Percentiles rank a stretch among this genome's conserved stretches.
These are phyloP conservation scores for Leptoclinus maculatus DNA, from an alignment of 2,797 vertebrate genomes.

Conservation along the genomic window DNA sequence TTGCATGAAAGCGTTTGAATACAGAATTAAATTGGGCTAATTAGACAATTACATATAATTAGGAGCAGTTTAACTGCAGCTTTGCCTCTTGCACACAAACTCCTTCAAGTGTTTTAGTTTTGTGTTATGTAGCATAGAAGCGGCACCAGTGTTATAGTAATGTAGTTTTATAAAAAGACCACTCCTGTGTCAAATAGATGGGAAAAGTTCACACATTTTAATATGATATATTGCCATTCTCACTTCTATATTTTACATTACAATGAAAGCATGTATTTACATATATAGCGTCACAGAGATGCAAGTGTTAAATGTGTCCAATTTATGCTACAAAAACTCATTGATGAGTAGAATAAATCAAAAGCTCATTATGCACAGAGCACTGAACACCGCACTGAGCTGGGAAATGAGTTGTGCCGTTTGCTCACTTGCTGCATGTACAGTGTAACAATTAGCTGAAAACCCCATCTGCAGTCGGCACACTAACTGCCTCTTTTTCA, in stretches of 20 bases:
- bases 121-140: not conserved
- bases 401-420: constrained; percentile 54
- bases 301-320: constrained; percentile 55
- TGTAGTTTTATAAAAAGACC: constrained; percentile 5
- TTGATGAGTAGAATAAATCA: constrained; percentile 68
- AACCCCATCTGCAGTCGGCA: constrained; percentile 44
- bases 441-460: constrained; percentile 56
- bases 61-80: constrained; percentile 3
- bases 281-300: constrained; percentile 4
- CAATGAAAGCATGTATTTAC: constrained; percentile 2
- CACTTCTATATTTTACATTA: not conserved
- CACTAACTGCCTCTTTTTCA: constrained; percentile 38
- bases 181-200: not conserved
- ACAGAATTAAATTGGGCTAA: constrained; percentile 17
- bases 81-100: constrained; percentile 2
- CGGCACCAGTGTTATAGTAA: not conserved
- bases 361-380: constrained; percentile 66
- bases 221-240: not conserved
- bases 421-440: constrained; percentile 47
- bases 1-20: constrained; percentile 24
- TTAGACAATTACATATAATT: constrained; percentile 23
- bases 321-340: constrained; percentile 55
- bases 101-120: constrained; percentile 11
- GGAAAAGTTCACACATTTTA: not conserved
- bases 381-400: constrained; percentile 49